Conservation (phyloP, 1,140 invertebrate genomes). For the Fopius arisanus region DNA sequence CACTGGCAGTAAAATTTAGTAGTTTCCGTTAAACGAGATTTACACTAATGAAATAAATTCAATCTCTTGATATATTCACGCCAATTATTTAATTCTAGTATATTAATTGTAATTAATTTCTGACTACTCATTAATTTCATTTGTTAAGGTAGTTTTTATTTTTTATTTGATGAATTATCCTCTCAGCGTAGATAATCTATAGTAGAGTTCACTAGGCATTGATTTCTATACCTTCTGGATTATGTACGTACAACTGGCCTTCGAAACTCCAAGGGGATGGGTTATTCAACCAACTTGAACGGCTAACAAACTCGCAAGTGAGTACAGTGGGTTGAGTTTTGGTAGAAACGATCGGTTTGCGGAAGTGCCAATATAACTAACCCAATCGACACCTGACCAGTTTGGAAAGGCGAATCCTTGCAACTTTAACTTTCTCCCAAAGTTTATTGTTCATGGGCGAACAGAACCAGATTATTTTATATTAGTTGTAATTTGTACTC, state of each 20-base stretch:
- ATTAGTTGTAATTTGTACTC: background rate
- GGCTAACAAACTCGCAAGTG: background rate
- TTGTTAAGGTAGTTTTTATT: no score
- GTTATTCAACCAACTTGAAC: background rate
- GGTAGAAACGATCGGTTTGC: background rate
- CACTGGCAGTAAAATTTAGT: no score
- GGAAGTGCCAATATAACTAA: slow-evolving; percentile 9
- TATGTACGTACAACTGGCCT: background rate
- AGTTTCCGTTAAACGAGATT: no score
- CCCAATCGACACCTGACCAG: slow-evolving; percentile 14
- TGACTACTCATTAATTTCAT: no score
- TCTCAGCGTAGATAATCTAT: background rate
- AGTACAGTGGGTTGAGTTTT: background rate
- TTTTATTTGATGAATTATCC: no score
- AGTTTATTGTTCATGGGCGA: background rate
- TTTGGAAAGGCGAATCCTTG: background rate
- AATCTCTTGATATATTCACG: no score
- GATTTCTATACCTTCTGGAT: background rate
- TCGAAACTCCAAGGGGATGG: background rate
- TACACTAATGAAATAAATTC: no score
- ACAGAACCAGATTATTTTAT: background rate
- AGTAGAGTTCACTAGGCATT: background rate
- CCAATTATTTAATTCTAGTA: no score
- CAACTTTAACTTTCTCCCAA: background rate
- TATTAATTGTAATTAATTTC: no score